Evolutionary conservation across 2,113 vertebrate genomes (phyloP), one percentile per base, ranked within the genome.

Genomic region (Sardina pilchardus): DNA sequence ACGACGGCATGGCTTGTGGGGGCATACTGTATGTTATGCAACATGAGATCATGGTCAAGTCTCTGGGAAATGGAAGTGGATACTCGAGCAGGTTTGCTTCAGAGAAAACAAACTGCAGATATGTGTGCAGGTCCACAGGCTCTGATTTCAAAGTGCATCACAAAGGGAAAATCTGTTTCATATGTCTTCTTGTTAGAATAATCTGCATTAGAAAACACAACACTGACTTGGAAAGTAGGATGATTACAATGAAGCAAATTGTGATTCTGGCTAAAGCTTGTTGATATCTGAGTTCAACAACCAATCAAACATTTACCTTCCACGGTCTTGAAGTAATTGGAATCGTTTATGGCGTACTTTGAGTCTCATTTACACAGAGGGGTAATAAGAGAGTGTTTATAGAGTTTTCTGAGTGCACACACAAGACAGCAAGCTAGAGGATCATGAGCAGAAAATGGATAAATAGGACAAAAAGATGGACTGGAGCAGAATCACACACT

Each of bases 221-320:
- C 30, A 36, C 16, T 6, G 14, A 17, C 12, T 36, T 17, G 21
- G 50, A 56, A 17, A 56, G 16, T 56, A 21, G n/a, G 59, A n/a
- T 63, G 21, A 63, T 21, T 63, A 9, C 26, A n/a, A 21, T 63
- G 39, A n/a, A 24, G 2, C 59, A 63, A n/a, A 7, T 24, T 63
- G 59, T 63, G 59, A 63, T 63, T 63, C 21, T 63, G 19, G 4
- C 19, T 6, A 63, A 63, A 63, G 21, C 0, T 63, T 63, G 59
- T 63, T n/a, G 6, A n/a, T 26, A n/a, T 26, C 7, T 63, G 5
- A 63, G 59, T 14, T 12, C 45, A 63, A 56, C 16, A 56, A 19
- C 16, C 16, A 56, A 63, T 63, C 24, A 56, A 56, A 87, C 45
- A 47, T 47, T 56, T 81, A 83, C 83, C 53, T 43, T 8, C 44